Base-by-base conservation (phyloP, 2,113 vertebrate species). In the Podiceps cristatus region DNA sequence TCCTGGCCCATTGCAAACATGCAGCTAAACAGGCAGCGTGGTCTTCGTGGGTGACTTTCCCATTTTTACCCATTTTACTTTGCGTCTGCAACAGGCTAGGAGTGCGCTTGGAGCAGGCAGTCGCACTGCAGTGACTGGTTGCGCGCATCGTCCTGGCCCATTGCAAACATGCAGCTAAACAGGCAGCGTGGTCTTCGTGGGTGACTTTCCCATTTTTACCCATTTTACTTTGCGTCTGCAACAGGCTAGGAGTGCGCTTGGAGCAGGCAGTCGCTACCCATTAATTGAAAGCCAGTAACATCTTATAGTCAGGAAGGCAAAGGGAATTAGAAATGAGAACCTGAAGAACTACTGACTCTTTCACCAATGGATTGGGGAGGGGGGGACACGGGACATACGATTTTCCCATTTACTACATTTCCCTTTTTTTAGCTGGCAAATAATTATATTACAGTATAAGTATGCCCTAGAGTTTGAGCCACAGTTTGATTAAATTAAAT, bases 201-300 rank as follows among this genome's bases (percentile, higher is more conserved):
- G n/a, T 37, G 24, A 47, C 53, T 92, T n/a, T n/a, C n/a, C n/a
- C n/a, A n/a, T n/a, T n/a, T n/a, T n/a, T n/a, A n/a, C n/a, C n/a
- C n/a, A n/a, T n/a, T 18, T 69, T 33, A 24, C 17, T 84, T 50
- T 8, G 4, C 19, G 5, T 66, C 69, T 93, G 27, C n/a, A 69
- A n/a, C 11, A 50, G 62, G 12, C 37, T 22, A n/a, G 42, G 31
- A 84, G 7, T 20, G 28, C 0, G 0, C 68, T 44, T 27, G n/a
- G 45, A 80, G 23, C 68, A 71, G n/a, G 58, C 72, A 40, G 42
- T 53, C 67, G 24, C 42, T 24, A 25, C 7, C 17, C 23, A 11
- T 59, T 33, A 35, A 42, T 10, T 29, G 35, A 69, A 86, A 94
- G 13, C 7, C 33, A 72, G 29, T 10, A 47, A 23, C 11, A 42